phyloP scores from a whole-genome alignment of 1,140 invertebrate species.

The Micrasema minimum region DNA sequence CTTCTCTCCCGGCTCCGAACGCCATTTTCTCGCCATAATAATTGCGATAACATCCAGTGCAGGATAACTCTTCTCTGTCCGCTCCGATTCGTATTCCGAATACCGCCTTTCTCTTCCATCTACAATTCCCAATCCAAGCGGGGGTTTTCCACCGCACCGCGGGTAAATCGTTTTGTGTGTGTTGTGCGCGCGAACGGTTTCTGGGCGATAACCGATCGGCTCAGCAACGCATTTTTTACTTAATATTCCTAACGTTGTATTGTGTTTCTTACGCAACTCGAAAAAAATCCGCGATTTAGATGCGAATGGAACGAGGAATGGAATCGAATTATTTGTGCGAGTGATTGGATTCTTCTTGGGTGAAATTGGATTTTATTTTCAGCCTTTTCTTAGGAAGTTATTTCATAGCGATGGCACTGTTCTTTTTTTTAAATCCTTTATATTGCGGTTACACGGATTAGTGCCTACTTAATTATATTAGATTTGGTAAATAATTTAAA shows the following conservation, averaged over 20 bases:
- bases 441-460: background rate
- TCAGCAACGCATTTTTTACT: slow-evolving; percentile 39
- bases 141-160: slow-evolving; percentile 5
- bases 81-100: slow-evolving; percentile 29
- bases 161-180: slow-evolving; percentile 23
- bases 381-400: slow-evolving; percentile 38
- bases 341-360: slow-evolving; percentile 52
- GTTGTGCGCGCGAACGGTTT: background rate
- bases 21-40: slow-evolving; percentile 4
- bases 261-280: slow-evolving; percentile 45
- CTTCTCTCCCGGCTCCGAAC: background rate
- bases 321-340: slow-evolving; percentile 53
- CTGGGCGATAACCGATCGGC: slow-evolving; percentile 15
- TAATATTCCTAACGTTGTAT: slow-evolving; percentile 47
- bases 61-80: slow-evolving; percentile 7
- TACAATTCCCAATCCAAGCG: slow-evolving; percentile 26
- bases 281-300: slow-evolving; percentile 45
- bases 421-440: slow-evolving; percentile 19
- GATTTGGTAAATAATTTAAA: no score
- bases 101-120: slow-evolving; percentile 10
- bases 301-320: slow-evolving; percentile 45
- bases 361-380: slow-evolving; percentile 53
- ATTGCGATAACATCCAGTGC: slow-evolving; percentile 27
- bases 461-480: no score
- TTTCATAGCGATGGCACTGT: slow-evolving; percentile 25